phyloP scores from a whole-genome alignment of 2,888 invertebrate species.

The Theristus sp. region DNA sequence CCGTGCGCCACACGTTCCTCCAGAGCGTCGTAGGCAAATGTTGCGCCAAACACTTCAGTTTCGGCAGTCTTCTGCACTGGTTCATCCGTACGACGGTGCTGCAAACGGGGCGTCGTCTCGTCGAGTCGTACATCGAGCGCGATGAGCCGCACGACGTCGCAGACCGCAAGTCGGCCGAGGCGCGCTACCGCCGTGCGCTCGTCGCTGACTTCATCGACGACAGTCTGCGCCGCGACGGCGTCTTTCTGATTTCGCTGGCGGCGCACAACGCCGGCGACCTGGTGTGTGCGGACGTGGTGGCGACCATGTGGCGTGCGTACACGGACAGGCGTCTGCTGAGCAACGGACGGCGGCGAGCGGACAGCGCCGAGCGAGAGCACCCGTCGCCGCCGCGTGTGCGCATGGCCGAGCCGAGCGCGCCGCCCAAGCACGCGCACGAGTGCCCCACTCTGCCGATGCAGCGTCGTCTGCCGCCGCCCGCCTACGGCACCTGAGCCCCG shows the following conservation, averaged over 20 bases:
- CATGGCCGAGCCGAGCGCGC: neutral
- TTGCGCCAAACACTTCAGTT: conserved; percentile 10
- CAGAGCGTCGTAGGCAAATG: no score
- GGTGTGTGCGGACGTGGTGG: conserved; percentile 22
- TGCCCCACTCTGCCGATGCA: conserved; percentile 2
- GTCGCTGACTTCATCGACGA: conserved; percentile 15
- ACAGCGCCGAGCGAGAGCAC: no score
- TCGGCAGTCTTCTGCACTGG: conserved; percentile 16
- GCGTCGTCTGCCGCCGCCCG: neutral
- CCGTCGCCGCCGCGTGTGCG: neutral
- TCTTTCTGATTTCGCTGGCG: conserved; percentile 20
- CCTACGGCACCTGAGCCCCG: neutral
- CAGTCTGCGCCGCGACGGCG: conserved; percentile 20
- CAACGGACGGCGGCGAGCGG: no score
- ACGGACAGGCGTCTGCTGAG: neutral
- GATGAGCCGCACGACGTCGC: neutral
- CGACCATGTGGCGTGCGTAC: conserved; percentile 18
- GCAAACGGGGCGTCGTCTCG: conserved; percentile 7
- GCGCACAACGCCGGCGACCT: conserved; percentile 24
- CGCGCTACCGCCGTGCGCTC: neutral
- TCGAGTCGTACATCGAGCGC: conserved; percentile 6
- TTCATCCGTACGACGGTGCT: conserved; percentile 9
- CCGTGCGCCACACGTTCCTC: no score
- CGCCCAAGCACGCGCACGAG: neutral
- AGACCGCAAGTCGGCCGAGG: neutral